phyloP scores from a whole-genome alignment of 2,888 invertebrate species.

The Cremastinae sp. region DNA sequence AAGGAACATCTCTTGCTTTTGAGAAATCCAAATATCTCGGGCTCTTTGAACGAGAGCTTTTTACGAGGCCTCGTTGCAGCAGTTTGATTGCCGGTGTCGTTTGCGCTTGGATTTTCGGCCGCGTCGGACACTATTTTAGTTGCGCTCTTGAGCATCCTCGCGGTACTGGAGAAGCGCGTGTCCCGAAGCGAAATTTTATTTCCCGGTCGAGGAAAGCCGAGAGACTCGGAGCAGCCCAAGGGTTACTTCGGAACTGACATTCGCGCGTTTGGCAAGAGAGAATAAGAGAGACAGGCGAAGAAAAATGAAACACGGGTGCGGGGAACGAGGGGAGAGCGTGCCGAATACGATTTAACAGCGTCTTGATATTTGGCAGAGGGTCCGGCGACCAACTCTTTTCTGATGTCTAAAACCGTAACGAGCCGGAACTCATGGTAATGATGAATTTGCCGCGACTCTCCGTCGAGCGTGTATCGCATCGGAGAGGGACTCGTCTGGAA shows the following conservation, averaged over 20 bases:
- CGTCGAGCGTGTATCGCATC: constrained; percentile 37
- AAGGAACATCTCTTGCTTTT: constrained; percentile 73
- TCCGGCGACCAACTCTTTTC: neutral
- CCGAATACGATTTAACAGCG: neutral
- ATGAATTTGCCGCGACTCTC: constrained; percentile 11
- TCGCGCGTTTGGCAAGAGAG: constrained; percentile 31
- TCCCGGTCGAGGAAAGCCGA: constrained; percentile 15
- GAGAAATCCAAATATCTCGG: constrained; percentile 85
- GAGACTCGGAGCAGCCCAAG: constrained; percentile 50
- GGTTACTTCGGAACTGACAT: constrained; percentile 57
- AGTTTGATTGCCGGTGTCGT: constrained; percentile 73
- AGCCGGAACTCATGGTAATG: constrained; percentile 32
- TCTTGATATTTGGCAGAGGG: constrained; percentile 17
- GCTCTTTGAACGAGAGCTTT: constrained; percentile 93
- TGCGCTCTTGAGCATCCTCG: constrained; percentile 66
- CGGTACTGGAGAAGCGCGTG: constrained; percentile 24
- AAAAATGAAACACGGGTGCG: constrained; percentile 21
- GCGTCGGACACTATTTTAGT: constrained; percentile 61
- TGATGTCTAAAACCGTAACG: neutral
- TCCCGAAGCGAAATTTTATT: neutral
- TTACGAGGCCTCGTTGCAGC: constrained; percentile 85
- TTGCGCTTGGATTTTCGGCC: constrained; percentile 72
- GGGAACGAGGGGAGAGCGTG: too few species aligned
- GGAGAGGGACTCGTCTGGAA: constrained; percentile 43
- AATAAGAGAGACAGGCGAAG: constrained; percentile 6